Base-by-base conservation (phyloP, 64 coral and sea anemone species). In the Montipora sp. region DNA sequence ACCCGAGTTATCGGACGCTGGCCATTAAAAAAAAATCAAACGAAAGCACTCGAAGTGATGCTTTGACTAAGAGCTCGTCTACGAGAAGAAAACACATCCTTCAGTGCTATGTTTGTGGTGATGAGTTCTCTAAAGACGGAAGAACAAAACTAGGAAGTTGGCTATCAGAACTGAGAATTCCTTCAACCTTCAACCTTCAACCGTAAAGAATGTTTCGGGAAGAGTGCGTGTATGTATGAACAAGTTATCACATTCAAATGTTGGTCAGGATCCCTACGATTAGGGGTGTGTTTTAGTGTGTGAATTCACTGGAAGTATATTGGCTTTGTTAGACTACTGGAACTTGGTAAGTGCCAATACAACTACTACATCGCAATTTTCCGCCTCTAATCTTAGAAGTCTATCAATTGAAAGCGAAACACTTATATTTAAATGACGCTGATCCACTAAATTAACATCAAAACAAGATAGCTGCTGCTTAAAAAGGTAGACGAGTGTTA, bases 391-490 rank as follows among this genome's bases (percentile, higher is more conserved):
- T 85, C 66, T 69, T 85, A 78, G 75, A 78, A 47, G 11, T 18
- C 46, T 18, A 49, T n/a, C 75, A 57, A 36, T 36, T 57, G 7
- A 78, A 78, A 78, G 45, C 73, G 75, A 78, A 50, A 46, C 46
- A 78, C 18, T 68, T 67, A 48, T 3, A 46, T 68, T 68, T 67
- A 21, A 1, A 19, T 68, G 68, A 69, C 59, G 24, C 27, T 44
- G 7, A 83, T 46, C 13, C 21, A 67, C 23, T 18, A 67, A 68
- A 66, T 13, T 23, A 67, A 83, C 80, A 67, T 83, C 80, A 83
- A 67, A 83, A 83, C 80, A 83, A 83, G 80, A 83, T 47, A 22
- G n/a, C 80, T 13, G 57, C 16, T 46, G 60, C 63, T 70, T 8
- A 16, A 49, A 47, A 19, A 8, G 5, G 23, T 10, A 49, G n/a